Evolutionary conservation across 2,797 vertebrate genomes (phyloP), one percentile per base, ranked within the genome.

Genomic region (Alcedo atthis): DNA sequence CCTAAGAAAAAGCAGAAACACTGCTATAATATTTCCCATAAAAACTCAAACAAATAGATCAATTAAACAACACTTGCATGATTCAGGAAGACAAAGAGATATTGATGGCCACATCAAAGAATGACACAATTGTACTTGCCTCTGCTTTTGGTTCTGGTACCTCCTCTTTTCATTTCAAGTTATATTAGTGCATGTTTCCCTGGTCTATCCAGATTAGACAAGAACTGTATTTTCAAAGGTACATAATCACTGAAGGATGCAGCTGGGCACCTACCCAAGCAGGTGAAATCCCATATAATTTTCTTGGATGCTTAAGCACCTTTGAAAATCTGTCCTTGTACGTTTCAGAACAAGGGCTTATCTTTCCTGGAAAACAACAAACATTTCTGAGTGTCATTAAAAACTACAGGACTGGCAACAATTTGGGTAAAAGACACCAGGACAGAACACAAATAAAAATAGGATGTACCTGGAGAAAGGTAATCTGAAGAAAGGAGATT

Each of bases 31-130:
- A 87, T 88, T 53, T 67, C 57, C 77, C 13, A 46, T 67, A 81
- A 82, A 90, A 93, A 55, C 46, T 33, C 81, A 90, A 91, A 76
- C 57, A 90, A 88, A 92, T 87, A 63, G 79, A 91, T 74, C 74
- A 67, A 66, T 85, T 62, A 83, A 94, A 81, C 25, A 73, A 61
- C 37, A 33, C 48, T 84, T 53, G 16, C 37, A 32, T 82, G 61
- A 43, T 67, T 89, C 81, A 86, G 71, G 90, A 81, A 79, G 25
- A 91, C 59, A 86, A 79, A 90, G 64, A 81, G 22, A 77, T 48
- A 81, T 45, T 84, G 53, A 88, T 69, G 35, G 40, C 67, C 20
- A 32, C 13, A 49, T 79, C 81, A 77, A 91, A 94, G 78, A 96
- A 80, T 54, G 28, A 63, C 40, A 81, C 30, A 25, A 53, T 32